A percentile compares a stretch with the other conserved stretches of the same genome.
Conservation (phyloP, 2,888 invertebrate genomes). For the Anorthoa munda region DNA sequence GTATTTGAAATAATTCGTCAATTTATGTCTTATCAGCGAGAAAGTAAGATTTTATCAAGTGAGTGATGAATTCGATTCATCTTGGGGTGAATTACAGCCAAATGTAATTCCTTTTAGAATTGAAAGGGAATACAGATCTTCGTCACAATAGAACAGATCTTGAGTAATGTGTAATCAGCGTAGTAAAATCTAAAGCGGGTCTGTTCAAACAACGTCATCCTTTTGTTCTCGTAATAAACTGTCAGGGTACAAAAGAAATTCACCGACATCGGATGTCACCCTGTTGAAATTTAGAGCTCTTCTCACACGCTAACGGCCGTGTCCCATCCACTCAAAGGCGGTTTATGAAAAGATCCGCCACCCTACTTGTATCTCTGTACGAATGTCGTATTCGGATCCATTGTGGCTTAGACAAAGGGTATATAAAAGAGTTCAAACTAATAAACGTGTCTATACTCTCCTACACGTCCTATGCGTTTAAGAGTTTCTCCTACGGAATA, state of each 20-base stretch:
- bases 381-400: slow-evolving; percentile 63
- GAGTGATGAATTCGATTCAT: slow-evolving; percentile 75
- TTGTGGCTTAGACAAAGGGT: slow-evolving; percentile 65
- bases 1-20: slow-evolving; percentile 65
- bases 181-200: slow-evolving; percentile 85
- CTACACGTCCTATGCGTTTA: slow-evolving; percentile 30
- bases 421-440: slow-evolving; percentile 67
- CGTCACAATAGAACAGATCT: slow-evolving; percentile 82
- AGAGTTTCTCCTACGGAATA: slow-evolving; percentile 42
- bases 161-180: slow-evolving; percentile 85
- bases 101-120: slow-evolving; percentile 81
- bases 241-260: slow-evolving; percentile 86
- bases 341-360: slow-evolving; percentile 75
- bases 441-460: slow-evolving; percentile 58
- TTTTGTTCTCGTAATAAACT: slow-evolving; percentile 88
- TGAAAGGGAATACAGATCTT: slow-evolving; percentile 80
- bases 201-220: slow-evolving; percentile 83
- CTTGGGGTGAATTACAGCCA: slow-evolving; percentile 78
- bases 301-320: slow-evolving; percentile 74
- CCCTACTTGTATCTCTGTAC: slow-evolving; percentile 66
- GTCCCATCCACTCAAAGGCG: slow-evolving; percentile 75
- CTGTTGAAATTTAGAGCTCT: slow-evolving; percentile 80
- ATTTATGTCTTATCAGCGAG: slow-evolving; percentile 61
- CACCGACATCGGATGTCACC: slow-evolving; percentile 82
- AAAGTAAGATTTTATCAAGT: slow-evolving; percentile 69